A percentile compares a stretch with the other conserved stretches of the same genome.
Conservation (phyloP, 2,113 vertebrate genomes). For the Atractosteus spatula region DNA sequence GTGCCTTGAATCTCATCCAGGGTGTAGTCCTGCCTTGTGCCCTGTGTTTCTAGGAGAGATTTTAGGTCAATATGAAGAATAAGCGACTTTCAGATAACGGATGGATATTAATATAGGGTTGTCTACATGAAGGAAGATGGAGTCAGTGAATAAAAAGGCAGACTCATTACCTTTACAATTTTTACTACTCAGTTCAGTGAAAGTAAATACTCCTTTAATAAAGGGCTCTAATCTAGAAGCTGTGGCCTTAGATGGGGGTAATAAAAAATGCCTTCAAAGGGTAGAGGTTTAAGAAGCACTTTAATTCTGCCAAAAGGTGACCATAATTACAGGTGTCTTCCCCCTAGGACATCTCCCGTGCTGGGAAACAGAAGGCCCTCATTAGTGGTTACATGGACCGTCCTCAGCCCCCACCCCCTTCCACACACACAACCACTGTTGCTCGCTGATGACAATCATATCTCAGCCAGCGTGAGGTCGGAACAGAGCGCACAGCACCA, state of each 20-base stretch:
- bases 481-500: constrained; percentile 17
- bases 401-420: constrained; percentile 18
- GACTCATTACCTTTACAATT: no score
- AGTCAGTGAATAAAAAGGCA: no score
- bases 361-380: constrained; percentile 27
- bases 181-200: no score
- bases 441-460: constrained; percentile 28
- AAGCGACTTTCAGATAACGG: no score
- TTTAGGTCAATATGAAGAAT: no score
- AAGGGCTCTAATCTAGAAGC: no score
- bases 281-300: not conserved
- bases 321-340: not conserved
- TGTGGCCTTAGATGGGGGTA: not conserved
- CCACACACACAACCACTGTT: not conserved
- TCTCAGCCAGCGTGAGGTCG: constrained; percentile 31
- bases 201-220: no score
- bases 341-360: constrained; percentile 2
- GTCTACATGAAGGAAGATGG: no score
- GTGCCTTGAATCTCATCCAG: no score
- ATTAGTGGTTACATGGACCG: constrained; percentile 30
- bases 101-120: no score
- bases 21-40: no score
- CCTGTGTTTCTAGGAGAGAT: no score
- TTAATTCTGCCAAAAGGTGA: constrained; percentile 5
- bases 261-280: not conserved